Conservation (phyloP, 2,113 vertebrate species). For the Zosterops pallidus region DNA sequence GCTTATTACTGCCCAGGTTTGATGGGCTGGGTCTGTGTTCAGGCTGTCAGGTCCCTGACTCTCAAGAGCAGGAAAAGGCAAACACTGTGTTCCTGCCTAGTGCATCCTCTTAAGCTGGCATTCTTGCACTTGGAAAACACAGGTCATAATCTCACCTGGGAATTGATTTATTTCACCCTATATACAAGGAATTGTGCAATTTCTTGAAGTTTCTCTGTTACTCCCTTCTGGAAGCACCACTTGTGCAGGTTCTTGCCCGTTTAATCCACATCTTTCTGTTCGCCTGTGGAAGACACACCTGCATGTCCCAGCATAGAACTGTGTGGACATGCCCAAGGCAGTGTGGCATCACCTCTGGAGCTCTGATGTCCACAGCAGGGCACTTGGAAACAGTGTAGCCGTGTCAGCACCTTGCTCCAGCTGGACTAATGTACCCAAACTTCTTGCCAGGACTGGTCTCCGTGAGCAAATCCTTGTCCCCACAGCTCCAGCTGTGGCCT, state of each 20-base stretch:
- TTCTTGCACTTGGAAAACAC: background rate
- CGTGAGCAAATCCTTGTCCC: background rate
- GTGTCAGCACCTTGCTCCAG: background rate
- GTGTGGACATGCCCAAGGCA: background rate
- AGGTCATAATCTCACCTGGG: background rate
- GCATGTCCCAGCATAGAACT: background rate
- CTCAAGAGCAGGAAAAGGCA: background rate
- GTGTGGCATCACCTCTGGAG: background rate
- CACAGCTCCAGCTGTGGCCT: background rate
- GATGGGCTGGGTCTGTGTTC: background rate
- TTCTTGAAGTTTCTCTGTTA: background rate
- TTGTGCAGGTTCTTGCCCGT: background rate
- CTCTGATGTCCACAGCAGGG: background rate
- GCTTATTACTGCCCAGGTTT: background rate
- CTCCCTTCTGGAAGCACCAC: background rate
- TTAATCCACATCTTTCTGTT: background rate
- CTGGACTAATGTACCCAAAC: background rate
- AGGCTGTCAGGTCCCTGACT: background rate
- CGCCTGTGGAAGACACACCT: background rate
- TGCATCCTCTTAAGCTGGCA: background rate
- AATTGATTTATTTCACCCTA: background rate
- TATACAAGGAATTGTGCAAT: background rate
- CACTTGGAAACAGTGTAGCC: background rate
- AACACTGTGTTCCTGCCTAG: background rate
- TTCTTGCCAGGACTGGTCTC: background rate